Conservation (phyloP, 2,113 vertebrate genomes). For the Micronycteris hirsuta region DNA sequence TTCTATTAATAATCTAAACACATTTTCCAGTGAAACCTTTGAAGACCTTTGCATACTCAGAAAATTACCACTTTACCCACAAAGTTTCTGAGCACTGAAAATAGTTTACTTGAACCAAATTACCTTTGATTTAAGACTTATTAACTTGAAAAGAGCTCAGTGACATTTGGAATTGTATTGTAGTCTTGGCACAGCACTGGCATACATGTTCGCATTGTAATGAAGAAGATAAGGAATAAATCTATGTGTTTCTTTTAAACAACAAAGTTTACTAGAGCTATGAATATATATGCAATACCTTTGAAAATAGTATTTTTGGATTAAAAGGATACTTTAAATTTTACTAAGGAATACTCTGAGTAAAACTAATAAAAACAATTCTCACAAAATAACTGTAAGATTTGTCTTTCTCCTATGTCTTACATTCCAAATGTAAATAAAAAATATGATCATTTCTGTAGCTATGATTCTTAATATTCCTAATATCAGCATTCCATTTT, state of each 20-base stretch:
- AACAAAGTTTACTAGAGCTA: background rate
- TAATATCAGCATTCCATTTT: background rate
- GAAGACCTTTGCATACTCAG: conserved; percentile 49
- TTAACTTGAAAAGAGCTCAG: conserved; percentile 30
- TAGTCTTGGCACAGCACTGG: background rate
- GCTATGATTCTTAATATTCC: background rate
- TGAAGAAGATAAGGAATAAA: background rate
- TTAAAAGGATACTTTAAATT: background rate
- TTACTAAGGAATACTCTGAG: background rate
- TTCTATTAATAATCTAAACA: conserved; percentile 52
- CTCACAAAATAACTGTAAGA: background rate
- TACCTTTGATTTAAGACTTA: conserved; percentile 43
- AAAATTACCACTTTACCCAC: conserved; percentile 41
- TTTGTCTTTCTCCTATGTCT: background rate
- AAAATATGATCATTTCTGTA: background rate
- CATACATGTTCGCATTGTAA: background rate
- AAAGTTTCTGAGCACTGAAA: conserved; percentile 42
- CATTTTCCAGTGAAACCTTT: conserved; percentile 48
- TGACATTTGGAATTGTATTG: background rate
- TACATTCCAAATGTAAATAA: background rate
- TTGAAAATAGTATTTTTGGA: background rate
- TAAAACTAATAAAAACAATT: conserved; percentile 1
- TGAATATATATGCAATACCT: background rate
- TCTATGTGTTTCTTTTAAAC: background rate
- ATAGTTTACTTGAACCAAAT: conserved; percentile 36